Evolutionary conservation across 1,140 invertebrate genomes (phyloP).

Genomic region (Lasioglossum albipes): DNA sequence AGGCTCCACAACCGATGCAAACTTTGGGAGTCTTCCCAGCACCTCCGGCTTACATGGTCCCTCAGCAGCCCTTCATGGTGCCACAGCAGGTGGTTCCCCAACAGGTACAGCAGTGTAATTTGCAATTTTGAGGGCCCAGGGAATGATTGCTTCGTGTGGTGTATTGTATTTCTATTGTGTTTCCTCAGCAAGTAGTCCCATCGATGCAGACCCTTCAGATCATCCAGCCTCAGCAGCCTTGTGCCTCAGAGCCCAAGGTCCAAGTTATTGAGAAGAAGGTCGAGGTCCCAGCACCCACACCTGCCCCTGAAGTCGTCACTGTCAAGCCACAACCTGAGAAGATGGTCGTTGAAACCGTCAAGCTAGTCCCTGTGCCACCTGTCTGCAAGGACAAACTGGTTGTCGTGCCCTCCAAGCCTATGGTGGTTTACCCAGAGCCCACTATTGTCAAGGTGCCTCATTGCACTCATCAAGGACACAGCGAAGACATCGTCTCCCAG

Average conservation of each 20-base stretch:
- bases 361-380: background rate
- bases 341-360: background rate
- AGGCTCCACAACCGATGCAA: background rate
- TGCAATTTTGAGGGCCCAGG: too few species aligned
- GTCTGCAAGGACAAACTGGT: background rate
- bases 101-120: background rate
- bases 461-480: background rate
- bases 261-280: background rate
- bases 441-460: background rate
- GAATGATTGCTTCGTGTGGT: too few species aligned
- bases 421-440: background rate
- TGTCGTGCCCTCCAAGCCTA: background rate
- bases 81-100: background rate
- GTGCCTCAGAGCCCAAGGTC: background rate
- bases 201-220: slow-evolving; percentile 1
- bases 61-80: background rate
- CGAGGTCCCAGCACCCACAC: background rate
- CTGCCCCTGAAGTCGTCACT: background rate
- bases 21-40: background rate
- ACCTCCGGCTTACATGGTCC: background rate
- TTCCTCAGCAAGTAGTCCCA: background rate
- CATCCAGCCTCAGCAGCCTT: slow-evolving; percentile 10
- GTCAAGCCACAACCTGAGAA: background rate
- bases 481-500: background rate
- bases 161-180: background rate